These are phyloP conservation scores for Scaptodrosophila latifasciaeformis DNA, from an alignment of 2,888 invertebrate species.

Conservation along the genomic window DNA sequence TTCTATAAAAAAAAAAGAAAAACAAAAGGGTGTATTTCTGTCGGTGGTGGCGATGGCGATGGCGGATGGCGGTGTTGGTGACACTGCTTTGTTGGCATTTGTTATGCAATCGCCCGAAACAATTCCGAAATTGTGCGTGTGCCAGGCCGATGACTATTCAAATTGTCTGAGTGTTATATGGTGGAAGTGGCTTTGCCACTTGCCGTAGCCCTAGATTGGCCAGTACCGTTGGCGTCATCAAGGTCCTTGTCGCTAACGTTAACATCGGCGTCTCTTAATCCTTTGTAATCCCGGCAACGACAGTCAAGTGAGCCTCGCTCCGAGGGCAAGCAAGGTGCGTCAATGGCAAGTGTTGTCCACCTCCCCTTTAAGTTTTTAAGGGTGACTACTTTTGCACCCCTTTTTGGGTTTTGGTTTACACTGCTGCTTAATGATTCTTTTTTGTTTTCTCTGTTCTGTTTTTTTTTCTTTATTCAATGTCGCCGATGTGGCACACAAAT, in stretches of 20 bases:
- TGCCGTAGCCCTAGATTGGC: too few relatives aligned
- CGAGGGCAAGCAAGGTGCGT: conserved; percentile 17
- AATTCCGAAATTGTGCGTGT: conserved; percentile 55
- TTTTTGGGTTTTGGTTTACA: background rate
- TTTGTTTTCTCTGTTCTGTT: conserved; percentile 11
- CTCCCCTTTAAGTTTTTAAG: background rate
- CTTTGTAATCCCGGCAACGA: conserved; percentile 56
- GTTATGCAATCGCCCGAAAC: conserved; percentile 46
- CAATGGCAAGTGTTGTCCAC: conserved; percentile 19
- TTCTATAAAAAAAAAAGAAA: background rate
- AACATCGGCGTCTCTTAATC: conserved; percentile 41
- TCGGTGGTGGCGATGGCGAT: conserved; percentile 40
- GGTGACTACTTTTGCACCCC: conserved; percentile 32
- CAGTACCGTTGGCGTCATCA: background rate
- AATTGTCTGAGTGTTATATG: too few relatives aligned
- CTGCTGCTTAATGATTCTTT: background rate
- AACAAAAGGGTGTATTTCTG: conserved; percentile 6
- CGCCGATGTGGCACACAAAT: conserved; percentile 31
- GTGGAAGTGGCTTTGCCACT: too few relatives aligned
- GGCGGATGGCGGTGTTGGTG: conserved; percentile 18
- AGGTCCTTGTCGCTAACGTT: background rate
- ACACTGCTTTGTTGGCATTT: conserved; percentile 21
- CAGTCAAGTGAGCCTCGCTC: conserved; percentile 42
- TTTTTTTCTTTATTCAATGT: too few relatives aligned
- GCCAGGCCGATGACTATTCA: conserved; percentile 50